Conservation (phyloP, 2,113 vertebrate species). For the Sus scrofa region T2T-Sscrofa CM000828.6:74487501-74488000, state of each 20-base stretch:
- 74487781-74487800: background rate
- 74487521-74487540: too few species aligned
- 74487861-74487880: accelerated
- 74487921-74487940: background rate
- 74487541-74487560: background rate
- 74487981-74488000: accelerated
- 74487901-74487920: accelerated
- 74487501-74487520: background rate
- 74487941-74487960: accelerated
- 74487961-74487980: accelerated
- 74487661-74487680: accelerated
- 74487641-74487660: accelerated
- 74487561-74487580: background rate
- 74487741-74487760: background rate
- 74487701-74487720: accelerated
- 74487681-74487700: background rate
- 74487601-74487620: background rate
- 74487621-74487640: background rate
- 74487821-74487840: accelerated
- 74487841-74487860: background rate
- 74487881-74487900: background rate
- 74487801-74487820: accelerated
- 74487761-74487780: background rate
- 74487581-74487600: accelerated
- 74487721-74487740: accelerated